A percentile compares a stretch with the other conserved stretches of the same genome.
phyloP scores from a whole-genome alignment of 2,888 invertebrate species.

The Lasioglossum leucozonium region DNA sequence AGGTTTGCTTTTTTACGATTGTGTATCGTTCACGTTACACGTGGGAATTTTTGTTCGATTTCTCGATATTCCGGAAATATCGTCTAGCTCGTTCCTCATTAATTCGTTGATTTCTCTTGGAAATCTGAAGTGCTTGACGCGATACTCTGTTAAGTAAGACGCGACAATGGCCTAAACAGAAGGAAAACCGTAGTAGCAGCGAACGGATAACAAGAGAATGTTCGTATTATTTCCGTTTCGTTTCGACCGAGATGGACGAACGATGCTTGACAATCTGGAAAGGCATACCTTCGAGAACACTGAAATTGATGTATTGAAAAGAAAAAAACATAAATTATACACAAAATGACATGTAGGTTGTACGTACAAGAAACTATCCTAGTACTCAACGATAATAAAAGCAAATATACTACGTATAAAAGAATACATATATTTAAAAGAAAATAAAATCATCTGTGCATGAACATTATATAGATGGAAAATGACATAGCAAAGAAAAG shows the following conservation, averaged over 20 bases:
- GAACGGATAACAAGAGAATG: neutral
- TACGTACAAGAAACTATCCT: slow-evolving; percentile 70
- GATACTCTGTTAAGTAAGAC: neutral
- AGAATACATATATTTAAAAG: slow-evolving; percentile 74
- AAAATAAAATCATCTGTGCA: slow-evolving; percentile 70
- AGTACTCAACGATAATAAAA: slow-evolving; percentile 73
- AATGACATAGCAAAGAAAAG: slow-evolving; percentile 65
- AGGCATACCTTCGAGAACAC: slow-evolving; percentile 60
- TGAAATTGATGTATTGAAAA: slow-evolving; percentile 70
- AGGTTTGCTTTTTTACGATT: slow-evolving; percentile 67
- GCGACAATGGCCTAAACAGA: slow-evolving; percentile 3
- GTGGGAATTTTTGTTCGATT: neutral
- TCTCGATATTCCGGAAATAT: neutral
- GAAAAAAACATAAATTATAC: slow-evolving; percentile 71
- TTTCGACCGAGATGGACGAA: neutral
- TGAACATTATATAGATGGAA: slow-evolving; percentile 69
- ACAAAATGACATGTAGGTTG: slow-evolving; percentile 75
- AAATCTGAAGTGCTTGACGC: neutral
- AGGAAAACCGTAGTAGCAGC: neutral
- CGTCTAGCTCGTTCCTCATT: slow-evolving; percentile 1
- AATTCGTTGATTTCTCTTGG: neutral
- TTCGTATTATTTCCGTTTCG: slow-evolving; percentile 26
- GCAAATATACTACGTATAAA: slow-evolving; percentile 73
- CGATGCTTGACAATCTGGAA: slow-evolving; percentile 57
- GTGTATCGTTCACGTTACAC: slow-evolving; percentile 58